phyloP scores from a whole-genome alignment of 2,797 vertebrate genomes.

The Sebastes iracundus region DNA sequence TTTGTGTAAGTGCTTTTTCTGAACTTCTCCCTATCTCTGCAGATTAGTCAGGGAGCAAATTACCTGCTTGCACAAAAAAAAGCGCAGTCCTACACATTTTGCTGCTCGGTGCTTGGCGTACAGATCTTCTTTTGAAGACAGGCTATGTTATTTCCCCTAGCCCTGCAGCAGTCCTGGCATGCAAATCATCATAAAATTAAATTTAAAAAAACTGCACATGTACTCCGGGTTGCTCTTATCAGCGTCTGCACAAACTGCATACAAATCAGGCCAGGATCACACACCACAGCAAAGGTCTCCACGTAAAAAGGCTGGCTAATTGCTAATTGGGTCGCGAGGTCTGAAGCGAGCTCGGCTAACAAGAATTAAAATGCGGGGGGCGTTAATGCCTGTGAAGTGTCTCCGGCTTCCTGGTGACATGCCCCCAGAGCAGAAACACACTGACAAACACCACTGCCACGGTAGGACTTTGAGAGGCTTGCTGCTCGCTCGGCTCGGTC shows the following conservation, averaged over 20 bases:
- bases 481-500: not conserved
- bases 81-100: conserved; percentile 69
- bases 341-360: conserved; percentile 66
- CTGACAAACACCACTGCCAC: conserved; percentile 2
- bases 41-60: conserved; percentile 83
- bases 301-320: conserved; percentile 73
- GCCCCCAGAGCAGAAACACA: conserved; percentile 55
- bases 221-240: conserved; percentile 77
- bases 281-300: conserved; percentile 67
- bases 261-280: conserved; percentile 80
- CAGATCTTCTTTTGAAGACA: conserved; percentile 82
- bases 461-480: not conserved
- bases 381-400: conserved; percentile 61
- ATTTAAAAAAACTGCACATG: conserved; percentile 77
- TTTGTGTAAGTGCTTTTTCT: conserved; percentile 76
- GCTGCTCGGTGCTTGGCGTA: conserved; percentile 59
- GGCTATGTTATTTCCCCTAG: conserved; percentile 72
- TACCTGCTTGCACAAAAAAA: conserved; percentile 79
- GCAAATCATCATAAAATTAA: conserved; percentile 81
- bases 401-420: conserved; percentile 68
- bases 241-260: conserved; percentile 78
- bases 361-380: conserved; percentile 71
- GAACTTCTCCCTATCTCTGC: conserved; percentile 78
- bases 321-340: conserved; percentile 79
- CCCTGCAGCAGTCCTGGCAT: conserved; percentile 73